A percentile compares a stretch with the other conserved stretches of the same genome.
phyloP scores from a whole-genome alignment of 2,797 vertebrate species.

The Tragopan temminckii region DNA sequence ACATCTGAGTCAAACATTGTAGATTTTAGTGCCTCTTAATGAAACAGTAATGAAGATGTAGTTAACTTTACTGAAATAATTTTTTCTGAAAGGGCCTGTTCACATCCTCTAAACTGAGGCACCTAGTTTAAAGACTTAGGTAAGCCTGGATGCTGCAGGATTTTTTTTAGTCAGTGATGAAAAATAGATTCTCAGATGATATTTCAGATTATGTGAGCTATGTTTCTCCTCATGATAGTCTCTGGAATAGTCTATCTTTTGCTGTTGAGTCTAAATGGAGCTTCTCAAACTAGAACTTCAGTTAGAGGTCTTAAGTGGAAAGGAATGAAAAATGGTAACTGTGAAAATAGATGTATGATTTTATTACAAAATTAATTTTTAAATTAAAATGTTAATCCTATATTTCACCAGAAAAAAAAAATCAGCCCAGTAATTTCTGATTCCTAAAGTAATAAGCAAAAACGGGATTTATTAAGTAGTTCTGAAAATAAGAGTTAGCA shows the following conservation, averaged over 20 bases:
- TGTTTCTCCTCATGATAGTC: background rate
- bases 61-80: background rate
- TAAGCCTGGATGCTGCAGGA: background rate
- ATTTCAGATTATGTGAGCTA: background rate
- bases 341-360: background rate
- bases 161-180: background rate
- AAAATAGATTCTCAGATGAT: background rate
- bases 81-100: background rate
- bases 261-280: background rate
- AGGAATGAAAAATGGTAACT: background rate
- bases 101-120: background rate
- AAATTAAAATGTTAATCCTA: background rate
- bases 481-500: background rate
- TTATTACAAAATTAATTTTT: background rate
- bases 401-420: background rate
- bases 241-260: background rate
- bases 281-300: background rate
- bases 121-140: background rate
- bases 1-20: background rate
- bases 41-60: background rate
- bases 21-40: background rate
- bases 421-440: background rate
- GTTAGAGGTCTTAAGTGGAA: background rate
- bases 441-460: background rate
- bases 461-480: background rate